Evolutionary conservation across 2,888 invertebrate species (phyloP).

Genomic region (Petrolisthes cinctipes): DNA sequence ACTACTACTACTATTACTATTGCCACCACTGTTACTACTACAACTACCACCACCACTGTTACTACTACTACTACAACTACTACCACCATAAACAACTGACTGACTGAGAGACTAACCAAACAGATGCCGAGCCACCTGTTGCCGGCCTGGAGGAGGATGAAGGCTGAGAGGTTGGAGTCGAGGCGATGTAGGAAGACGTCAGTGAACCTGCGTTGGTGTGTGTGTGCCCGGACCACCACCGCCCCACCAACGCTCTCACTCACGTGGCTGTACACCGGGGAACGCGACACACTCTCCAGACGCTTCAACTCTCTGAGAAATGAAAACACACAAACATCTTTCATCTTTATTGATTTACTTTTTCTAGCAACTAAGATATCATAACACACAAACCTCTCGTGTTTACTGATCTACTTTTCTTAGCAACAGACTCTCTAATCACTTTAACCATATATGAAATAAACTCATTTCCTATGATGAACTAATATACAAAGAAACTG

Average conservation of each 20-base stretch:
- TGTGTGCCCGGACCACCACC: slow-evolving; percentile 68
- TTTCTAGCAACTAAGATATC: too few relatives aligned
- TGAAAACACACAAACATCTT: background rate
- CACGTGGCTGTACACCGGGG: slow-evolving; percentile 73
- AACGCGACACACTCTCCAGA: slow-evolving; percentile 72
- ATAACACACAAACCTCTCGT: too few relatives aligned
- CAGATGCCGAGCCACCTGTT: slow-evolving; percentile 71
- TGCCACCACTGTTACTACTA: background rate
- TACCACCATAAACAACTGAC: background rate
- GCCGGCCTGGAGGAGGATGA: slow-evolving; percentile 64
- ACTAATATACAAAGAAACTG: too few relatives aligned
- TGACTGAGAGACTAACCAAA: slow-evolving; percentile 69
- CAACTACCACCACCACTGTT: background rate
- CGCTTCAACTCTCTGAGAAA: slow-evolving; percentile 72
- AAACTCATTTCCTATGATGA: too few relatives aligned
- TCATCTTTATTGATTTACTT: too few relatives aligned
- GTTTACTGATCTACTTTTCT: too few relatives aligned
- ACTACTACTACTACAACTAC: background rate
- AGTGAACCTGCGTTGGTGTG: slow-evolving; percentile 69
- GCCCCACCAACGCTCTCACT: slow-evolving; percentile 72
- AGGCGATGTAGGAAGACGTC: slow-evolving; percentile 71
- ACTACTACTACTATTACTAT: background rate
- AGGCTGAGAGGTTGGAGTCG: slow-evolving; percentile 70
- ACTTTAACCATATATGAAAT: too few relatives aligned
- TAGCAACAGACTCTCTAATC: too few relatives aligned